Evolutionary conservation across 2,113 vertebrate species (phyloP).

Genomic region (Jacana jacana): DNA sequence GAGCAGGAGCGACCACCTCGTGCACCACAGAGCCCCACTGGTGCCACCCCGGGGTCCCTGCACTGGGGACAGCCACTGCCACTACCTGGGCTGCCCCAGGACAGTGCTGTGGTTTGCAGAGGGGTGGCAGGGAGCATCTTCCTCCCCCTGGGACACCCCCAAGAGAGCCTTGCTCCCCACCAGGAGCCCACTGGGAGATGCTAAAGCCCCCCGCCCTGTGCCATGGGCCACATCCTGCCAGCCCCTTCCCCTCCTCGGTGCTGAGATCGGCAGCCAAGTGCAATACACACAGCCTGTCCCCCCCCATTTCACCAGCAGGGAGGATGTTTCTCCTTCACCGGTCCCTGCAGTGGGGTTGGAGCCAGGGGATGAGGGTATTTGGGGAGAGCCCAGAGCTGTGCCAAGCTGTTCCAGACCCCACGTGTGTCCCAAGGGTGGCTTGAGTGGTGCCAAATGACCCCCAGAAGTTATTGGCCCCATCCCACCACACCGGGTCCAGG

Average conservation of each 20-base stretch:
- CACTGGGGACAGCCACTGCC: background rate
- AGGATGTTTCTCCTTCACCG: background rate
- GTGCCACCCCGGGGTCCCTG: background rate
- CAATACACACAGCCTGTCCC: background rate
- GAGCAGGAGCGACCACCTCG: background rate
- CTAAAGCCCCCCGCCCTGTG: background rate
- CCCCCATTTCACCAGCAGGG: fast-evolving
- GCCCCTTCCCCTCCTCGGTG: background rate
- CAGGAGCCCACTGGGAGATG: fast-evolving
- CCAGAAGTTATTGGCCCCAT: background rate
- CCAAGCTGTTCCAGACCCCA: background rate
- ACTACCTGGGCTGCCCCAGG: background rate
- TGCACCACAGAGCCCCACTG: fast-evolving
- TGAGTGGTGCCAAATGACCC: background rate
- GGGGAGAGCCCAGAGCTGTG: background rate
- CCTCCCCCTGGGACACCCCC: background rate
- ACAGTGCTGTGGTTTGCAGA: background rate
- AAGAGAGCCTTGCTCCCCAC: background rate
- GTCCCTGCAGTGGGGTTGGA: background rate
- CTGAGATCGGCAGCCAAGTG: background rate
- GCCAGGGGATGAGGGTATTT: too few species aligned
- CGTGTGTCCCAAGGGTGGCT: fast-evolving
- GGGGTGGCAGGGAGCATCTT: background rate
- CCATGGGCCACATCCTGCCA: background rate
- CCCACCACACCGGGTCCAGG: fast-evolving